These are phyloP conservation scores for Peromyscus maniculatus DNA, from an alignment of 2,113 vertebrate genomes.

Conservation along the genomic window DNA sequence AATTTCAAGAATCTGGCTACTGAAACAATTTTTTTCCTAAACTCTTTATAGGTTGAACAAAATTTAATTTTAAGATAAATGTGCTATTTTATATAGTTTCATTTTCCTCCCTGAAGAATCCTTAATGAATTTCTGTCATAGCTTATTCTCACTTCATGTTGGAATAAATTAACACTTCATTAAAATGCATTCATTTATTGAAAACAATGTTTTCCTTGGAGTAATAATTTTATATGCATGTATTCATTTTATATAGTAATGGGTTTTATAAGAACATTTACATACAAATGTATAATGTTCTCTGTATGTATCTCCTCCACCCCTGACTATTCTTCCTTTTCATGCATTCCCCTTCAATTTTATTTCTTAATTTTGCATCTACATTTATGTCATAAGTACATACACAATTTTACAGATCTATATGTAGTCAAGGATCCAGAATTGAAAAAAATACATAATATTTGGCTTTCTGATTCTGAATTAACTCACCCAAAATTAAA, in stretches of 20 bases:
- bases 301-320: background rate
- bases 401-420: background rate
- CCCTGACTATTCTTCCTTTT: background rate
- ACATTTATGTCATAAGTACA: background rate
- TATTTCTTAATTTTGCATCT: background rate
- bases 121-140: conserved; percentile 64
- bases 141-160: conserved; percentile 70
- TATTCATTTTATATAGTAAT: background rate
- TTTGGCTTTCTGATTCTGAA: background rate
- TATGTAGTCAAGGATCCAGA: background rate
- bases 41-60: conserved; percentile 42
- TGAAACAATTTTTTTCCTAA: conserved; percentile 38
- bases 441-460: background rate
- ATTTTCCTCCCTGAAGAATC: conserved; percentile 43
- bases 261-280: background rate
- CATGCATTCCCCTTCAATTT: background rate
- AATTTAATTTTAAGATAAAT: conserved; percentile 69
- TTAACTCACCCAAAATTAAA: background rate
- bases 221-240: background rate
- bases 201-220: conserved; percentile 63
- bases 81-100: conserved; percentile 31
- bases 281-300: background rate
- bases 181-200: conserved; percentile 68
- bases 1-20: conserved; percentile 45
- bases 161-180: conserved; percentile 74